A percentile compares a stretch with the other conserved stretches of the same genome.
phyloP scores from a whole-genome alignment of 2,113 vertebrate species.

The Labrus mixtus region DNA sequence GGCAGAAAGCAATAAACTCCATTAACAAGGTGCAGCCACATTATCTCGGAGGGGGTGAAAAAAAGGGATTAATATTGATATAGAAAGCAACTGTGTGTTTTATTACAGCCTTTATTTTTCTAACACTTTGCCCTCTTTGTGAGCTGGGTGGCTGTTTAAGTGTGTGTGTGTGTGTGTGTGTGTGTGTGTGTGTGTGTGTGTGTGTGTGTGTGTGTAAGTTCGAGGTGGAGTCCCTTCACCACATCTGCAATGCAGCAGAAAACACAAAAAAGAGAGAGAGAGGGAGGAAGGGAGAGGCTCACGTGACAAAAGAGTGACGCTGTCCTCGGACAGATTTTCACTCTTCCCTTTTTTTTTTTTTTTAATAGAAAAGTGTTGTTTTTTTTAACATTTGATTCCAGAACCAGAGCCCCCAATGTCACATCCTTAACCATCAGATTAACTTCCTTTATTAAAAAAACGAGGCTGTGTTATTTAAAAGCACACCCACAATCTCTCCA shows the following conservation, averaged over 20 bases:
- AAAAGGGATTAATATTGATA: slow-evolving; percentile 61
- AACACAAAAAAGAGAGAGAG: slow-evolving; percentile 67
- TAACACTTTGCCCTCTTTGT: slow-evolving; percentile 56
- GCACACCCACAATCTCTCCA: slow-evolving; percentile 17
- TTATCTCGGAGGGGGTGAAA: slow-evolving; percentile 47
- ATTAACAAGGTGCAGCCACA: slow-evolving; percentile 76
- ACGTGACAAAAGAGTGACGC: slow-evolving; percentile 73
- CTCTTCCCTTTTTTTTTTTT: slow-evolving; percentile 4
- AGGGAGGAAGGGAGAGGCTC: slow-evolving; percentile 60
- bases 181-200: slow-evolving; percentile 19
- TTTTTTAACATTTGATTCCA: slow-evolving; percentile 21
- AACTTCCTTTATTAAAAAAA: slow-evolving; percentile 19
- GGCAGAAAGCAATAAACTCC: slow-evolving; percentile 75
- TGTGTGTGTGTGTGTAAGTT: slow-evolving; percentile 64
- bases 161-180: neutral
- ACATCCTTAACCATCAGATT: slow-evolving; percentile 21
- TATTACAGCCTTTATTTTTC: slow-evolving; percentile 65
- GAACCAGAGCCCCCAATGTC: neutral
- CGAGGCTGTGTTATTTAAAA: slow-evolving; percentile 40
- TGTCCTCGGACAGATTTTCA: slow-evolving; percentile 48
- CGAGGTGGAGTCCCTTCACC: slow-evolving; percentile 81
- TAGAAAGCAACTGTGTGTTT: slow-evolving; percentile 58
- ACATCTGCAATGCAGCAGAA: slow-evolving; percentile 89
- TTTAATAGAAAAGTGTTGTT: slow-evolving; percentile 5
- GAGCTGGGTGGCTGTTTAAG: slow-evolving; percentile 43